Evolutionary conservation across 2,797 vertebrate genomes (phyloP).

Genomic region (Mus spretus): DNA sequence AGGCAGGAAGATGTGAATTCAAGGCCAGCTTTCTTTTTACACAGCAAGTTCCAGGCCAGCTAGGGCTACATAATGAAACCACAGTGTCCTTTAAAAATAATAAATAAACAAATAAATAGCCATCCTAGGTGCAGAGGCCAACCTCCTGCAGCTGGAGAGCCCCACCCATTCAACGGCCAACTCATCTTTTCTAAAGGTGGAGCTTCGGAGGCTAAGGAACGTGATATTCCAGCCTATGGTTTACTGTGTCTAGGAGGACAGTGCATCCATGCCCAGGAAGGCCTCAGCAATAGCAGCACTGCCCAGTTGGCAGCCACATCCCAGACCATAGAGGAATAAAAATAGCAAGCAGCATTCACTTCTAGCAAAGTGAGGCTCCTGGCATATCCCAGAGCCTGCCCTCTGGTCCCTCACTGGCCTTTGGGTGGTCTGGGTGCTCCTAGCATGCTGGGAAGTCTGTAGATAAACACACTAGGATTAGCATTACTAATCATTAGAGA

Average conservation of each 20-base stretch:
- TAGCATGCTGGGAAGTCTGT: background rate
- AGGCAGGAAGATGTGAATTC: background rate
- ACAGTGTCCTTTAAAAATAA: background rate
- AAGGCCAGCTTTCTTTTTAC: background rate
- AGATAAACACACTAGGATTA: background rate
- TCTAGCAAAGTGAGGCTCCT: conserved; percentile 33
- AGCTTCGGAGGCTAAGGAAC: background rate
- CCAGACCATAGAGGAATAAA: background rate
- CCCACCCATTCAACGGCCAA: background rate
- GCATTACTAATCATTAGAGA: background rate
- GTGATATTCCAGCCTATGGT: background rate
- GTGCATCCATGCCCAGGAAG: background rate
- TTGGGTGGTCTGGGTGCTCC: background rate
- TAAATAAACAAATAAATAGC: background rate
- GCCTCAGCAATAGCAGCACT: conserved; percentile 14
- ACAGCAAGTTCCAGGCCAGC: background rate
- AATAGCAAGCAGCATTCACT: background rate
- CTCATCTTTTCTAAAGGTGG: background rate
- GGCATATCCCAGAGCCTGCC: background rate
- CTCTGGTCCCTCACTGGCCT: background rate
- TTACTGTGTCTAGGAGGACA: background rate
- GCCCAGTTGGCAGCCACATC: background rate
- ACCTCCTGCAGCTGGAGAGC: background rate
- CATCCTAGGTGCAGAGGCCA: conserved; percentile 47
- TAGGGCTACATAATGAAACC: background rate